Percentiles rank a stretch among this genome's conserved stretches.
These are phyloP conservation scores for Ophiodon elongatus DNA, from an alignment of 2,113 vertebrate genomes.

Conservation along the genomic window DNA sequence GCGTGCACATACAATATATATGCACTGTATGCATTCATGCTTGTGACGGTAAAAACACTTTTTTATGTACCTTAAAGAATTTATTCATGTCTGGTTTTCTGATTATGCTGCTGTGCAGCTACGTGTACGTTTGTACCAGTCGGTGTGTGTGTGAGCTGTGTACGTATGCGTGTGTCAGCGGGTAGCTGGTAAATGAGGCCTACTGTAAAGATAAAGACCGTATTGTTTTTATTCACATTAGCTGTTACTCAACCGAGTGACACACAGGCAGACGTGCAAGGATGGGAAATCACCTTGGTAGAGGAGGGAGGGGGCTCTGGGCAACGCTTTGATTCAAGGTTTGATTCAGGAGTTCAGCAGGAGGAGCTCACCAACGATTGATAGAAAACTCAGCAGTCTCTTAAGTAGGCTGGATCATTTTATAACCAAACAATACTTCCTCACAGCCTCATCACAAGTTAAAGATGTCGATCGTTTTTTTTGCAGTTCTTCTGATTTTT, in stretches of 20 bases:
- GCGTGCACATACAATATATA: neutral
- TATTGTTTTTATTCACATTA: slow-evolving; percentile 67
- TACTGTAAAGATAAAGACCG: slow-evolving; percentile 38
- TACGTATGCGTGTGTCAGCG: slow-evolving; percentile 55
- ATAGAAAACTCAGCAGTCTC: neutral
- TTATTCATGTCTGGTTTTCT: neutral
- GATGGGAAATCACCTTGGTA: slow-evolving; percentile 69
- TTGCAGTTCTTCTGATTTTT: neutral
- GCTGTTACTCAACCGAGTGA: slow-evolving; percentile 60
- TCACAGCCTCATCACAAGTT: neutral
- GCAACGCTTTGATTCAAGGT: slow-evolving; percentile 30
- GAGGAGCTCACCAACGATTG: slow-evolving; percentile 10
- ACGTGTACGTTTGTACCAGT: neutral
- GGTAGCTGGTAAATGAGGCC: slow-evolving; percentile 64
- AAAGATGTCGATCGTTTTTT: neutral
- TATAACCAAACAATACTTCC: slow-evolving; percentile 3
- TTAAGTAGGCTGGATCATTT: neutral
- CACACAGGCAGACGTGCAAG: slow-evolving; percentile 32
- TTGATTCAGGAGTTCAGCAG: slow-evolving; percentile 30
- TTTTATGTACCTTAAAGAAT: neutral
- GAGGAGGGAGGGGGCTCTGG: slow-evolving; percentile 14
- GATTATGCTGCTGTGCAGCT: neutral
- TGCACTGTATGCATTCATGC: neutral
- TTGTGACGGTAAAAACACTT: neutral
- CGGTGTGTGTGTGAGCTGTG: neutral